A percentile compares a stretch with the other conserved stretches of the same genome.
Evolutionary conservation across 2,113 vertebrate species (phyloP).

Genomic region (Neotragus moschatus): DNA sequence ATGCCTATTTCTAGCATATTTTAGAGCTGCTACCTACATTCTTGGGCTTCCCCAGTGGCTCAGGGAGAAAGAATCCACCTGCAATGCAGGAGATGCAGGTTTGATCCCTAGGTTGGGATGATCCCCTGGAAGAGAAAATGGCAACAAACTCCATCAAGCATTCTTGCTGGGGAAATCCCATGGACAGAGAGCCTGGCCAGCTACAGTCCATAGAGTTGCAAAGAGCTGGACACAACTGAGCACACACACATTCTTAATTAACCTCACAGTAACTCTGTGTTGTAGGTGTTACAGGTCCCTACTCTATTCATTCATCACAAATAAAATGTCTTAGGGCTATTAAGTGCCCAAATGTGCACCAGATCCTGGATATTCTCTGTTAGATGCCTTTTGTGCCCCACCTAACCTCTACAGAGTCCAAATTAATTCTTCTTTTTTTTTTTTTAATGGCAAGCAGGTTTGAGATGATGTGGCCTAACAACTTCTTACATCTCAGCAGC

Average conservation of each 20-base stretch:
- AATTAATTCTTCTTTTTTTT: not conserved
- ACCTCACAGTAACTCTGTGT: not conserved
- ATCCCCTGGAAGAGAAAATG: not conserved
- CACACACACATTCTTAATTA: not conserved
- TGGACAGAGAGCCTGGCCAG: not conserved
- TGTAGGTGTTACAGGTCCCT: not conserved
- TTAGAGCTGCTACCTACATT: not conserved
- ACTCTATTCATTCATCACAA: not conserved
- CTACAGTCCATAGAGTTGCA: not conserved
- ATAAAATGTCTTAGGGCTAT: not conserved
- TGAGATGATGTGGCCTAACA: not conserved
- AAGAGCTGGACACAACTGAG: not conserved
- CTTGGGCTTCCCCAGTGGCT: not conserved
- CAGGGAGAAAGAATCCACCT: not conserved
- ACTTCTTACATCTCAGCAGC: not conserved
- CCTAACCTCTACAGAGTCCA: not conserved
- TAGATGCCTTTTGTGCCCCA: not conserved
- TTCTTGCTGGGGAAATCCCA: not conserved
- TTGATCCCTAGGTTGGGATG: not conserved
- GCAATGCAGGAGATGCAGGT: not conserved
- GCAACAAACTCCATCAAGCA: not conserved
- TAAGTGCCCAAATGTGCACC: not conserved
- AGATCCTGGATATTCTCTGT: not conserved
- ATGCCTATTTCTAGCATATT: not conserved
- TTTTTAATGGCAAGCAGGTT: not conserved